Base-by-base conservation (phyloP, 1,140 invertebrate genomes). In the Habropoda laboriosa region DNA sequence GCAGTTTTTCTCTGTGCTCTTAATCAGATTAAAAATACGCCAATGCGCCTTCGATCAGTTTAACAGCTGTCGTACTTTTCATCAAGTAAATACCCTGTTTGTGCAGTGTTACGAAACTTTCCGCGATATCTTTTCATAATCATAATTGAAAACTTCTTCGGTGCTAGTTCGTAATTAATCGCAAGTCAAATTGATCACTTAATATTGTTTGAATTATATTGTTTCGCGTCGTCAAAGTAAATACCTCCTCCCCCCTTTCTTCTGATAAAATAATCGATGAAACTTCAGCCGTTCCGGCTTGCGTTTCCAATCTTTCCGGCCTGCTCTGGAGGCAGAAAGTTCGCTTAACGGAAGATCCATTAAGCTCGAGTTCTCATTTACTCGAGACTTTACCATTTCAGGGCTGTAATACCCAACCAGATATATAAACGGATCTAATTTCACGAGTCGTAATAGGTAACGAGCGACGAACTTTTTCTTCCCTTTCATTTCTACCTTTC, bases 371-470 rank as follows among this genome's bases (percentile, higher is more conserved):
- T 78, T 71, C 66, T 70, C 67, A 51, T 78, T 78, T 71, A 27
- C 64, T 21, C 6, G 32, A 68, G 51, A 38, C 32, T 70, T 77
- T 68, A 40, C 53, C 32, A 58, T 71, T 40, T 78, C 45, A 47
- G 40, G 66, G 35, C 55, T 60, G 42, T 71, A 78, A 78, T 61
- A 78, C 42, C 55, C 66, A 40, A 21, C 51, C 55, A 70, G 45
- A 71, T 71, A 58, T 71, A 78, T 78, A 71, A 78, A 61, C 42
- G 66, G 71, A 78, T 78, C 55, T 71, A 71, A 78, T 78, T 78
- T 49, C 32, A 3, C 18, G 2, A 58, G 30, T 38, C 42, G 24
- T 53, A 71, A 61, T 38, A 42, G 51, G 1, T 71, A 70, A 51
- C 24, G 42, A 61, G 42, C 40, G 32, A 78, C 24, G 45, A 51